Base-by-base conservation (phyloP, 2,797 vertebrate genomes). In the Clarias laeviceps region DNA sequence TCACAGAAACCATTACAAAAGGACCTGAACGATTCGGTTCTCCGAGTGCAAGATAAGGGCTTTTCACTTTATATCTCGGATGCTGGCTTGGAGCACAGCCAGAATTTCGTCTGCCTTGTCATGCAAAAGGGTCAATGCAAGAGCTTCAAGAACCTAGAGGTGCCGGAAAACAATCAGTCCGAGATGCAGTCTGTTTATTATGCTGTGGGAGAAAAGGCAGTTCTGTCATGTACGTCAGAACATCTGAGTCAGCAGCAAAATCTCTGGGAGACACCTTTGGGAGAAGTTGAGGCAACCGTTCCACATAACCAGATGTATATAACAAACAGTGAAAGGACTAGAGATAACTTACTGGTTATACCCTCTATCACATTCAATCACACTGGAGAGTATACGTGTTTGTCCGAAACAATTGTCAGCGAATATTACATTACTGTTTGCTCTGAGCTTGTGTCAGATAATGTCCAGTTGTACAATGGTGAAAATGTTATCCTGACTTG, bases 211-310 rank as follows among this genome's bases (percentile, higher is more conserved):
- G 94, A 95, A n/a, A 89, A 3, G 59, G 83, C 93, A 29, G 66
- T 88, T 7, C 88, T 96, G 3, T n/a, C 68, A 0, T 95, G 95
- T 73, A 70, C 86, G 2, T 73, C 89, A 32, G 68, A 89, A 15
- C 85, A 89, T 18, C 18, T 57, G 4, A n/a, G 84, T 4, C 89
- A 86, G 2, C 84, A 74, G 54, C 65, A 91, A 73, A 68, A n/a
- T 12, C 66, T 85, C 77, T 96, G 95, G 95, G 85, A 92, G 0
- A 95, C 95, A 17, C 95, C 95, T 1, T 9, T 91, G 24, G 94
- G 94, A 2, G 72, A 0, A 2, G 59, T 95, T 17, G 88, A 90
- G 56, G 57, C 82, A 70, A 88, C 85, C 11, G 50, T 50, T 78
- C 50, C 82, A 14, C 22, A 27, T 18, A 61, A 66, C 66, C n/a